These are phyloP conservation scores for Chrysina gloriosa DNA, from an alignment of 2,888 invertebrate genomes.

Conservation along the genomic window DNA sequence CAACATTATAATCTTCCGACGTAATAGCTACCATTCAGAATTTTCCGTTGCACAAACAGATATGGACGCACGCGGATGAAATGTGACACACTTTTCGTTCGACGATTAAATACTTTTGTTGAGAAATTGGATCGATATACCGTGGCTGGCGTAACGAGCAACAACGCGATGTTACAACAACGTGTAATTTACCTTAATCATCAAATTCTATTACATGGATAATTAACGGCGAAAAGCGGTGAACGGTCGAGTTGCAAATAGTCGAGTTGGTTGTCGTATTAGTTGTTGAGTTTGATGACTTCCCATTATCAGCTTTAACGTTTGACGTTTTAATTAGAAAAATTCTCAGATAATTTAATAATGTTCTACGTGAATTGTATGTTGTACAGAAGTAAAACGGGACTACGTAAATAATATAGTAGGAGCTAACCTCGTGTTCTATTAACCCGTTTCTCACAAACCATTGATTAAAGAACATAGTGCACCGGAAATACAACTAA, in stretches of 20 bases:
- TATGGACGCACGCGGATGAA: neutral
- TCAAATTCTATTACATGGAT: neutral
- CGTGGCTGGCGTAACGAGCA: neutral
- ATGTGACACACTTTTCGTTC: constrained; percentile 5
- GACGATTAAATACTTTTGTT: neutral
- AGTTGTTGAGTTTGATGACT: no score
- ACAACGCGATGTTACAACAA: neutral
- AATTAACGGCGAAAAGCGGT: neutral
- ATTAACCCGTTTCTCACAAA: no score
- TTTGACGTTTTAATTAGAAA: no score
- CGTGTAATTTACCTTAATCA: constrained; percentile 13
- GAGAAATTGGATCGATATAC: constrained; percentile 3
- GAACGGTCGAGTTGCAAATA: neutral
- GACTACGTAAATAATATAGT: no score
- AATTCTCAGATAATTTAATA: no score
- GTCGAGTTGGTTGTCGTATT: neutral
- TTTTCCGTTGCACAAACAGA: neutral
- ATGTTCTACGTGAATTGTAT: no score
- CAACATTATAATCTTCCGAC: neutral
- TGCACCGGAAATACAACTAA: no score
- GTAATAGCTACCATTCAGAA: neutral
- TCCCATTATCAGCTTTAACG: no score
- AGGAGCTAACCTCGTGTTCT: no score
- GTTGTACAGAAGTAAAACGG: no score
- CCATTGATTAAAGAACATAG: no score